Evolutionary conservation across 2,797 vertebrate species (phyloP).

Genomic region (Chloroceryle amazona): DNA sequence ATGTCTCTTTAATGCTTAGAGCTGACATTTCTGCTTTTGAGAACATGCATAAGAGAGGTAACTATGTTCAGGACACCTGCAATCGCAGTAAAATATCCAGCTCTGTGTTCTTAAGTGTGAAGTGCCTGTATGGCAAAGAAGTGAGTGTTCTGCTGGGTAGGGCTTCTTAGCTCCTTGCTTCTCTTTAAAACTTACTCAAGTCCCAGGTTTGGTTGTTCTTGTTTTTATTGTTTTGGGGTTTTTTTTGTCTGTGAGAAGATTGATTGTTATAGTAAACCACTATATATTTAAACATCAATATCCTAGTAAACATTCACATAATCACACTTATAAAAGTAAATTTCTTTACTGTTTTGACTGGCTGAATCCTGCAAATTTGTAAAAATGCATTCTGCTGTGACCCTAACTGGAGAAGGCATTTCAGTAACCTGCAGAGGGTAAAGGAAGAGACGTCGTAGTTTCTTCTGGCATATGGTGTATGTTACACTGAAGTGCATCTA

Average conservation of each 20-base stretch:
- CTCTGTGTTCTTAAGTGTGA: background rate
- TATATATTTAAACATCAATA: constrained; percentile 2
- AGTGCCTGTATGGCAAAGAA: background rate
- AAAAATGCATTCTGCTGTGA: background rate
- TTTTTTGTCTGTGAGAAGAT: background rate
- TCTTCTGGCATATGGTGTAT: background rate
- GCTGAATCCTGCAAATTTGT: background rate
- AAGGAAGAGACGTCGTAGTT: background rate
- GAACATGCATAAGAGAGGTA: background rate
- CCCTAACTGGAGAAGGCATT: background rate
- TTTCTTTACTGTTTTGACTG: background rate
- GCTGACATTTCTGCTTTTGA: background rate
- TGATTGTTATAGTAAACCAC: background rate
- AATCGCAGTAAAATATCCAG: background rate
- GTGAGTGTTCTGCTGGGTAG: background rate
- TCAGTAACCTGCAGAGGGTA: background rate
- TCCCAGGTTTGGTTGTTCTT: background rate
- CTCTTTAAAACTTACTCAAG: background rate
- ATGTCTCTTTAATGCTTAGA: background rate
- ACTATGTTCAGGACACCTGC: background rate
- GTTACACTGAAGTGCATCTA: background rate
- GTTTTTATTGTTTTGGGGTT: too few species aligned
- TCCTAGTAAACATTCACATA: background rate
- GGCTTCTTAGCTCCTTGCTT: background rate
- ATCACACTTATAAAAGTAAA: background rate